Base-by-base conservation (phyloP, 2,888 invertebrate genomes). In the Lottia gigantea region DNA sequence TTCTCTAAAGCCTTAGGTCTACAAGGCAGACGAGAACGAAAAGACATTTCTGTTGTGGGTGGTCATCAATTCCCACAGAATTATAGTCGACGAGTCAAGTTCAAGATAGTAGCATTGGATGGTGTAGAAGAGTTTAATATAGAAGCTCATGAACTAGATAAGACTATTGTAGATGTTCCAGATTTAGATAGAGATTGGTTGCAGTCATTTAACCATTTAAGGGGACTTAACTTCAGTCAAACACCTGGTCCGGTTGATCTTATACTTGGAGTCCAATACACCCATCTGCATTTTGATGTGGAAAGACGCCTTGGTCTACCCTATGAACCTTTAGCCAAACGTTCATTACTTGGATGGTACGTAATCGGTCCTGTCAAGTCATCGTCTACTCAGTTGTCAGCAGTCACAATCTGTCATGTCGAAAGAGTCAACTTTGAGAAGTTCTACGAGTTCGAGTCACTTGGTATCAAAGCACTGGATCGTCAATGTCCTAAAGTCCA, bases 1-100 rank as follows among this genome's bases (percentile, higher is more conserved):
- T 55, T 55, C 19, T 55, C 55, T 55, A 55, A n/a, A 55, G 55
- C 55, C 55, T 55, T 55, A 19, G 55, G 55, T 11, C 55, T 55
- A 19, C 55, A 55, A 19, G 55, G 55, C 19, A n/a, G 15, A 55
- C 55, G 55, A 55, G 55, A 55, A 55, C 55, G 55, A 19, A 2
- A 15, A 1, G 55, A 55, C 19, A 55, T 55, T 55, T 12, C 15
- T 55, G 19, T 19, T 16, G 55, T 55, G 6, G 55, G 55, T 15
- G 55, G 55, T 19, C 19, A 55, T 12, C 19, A 55, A 19, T 55
- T 55, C 19, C 15, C 19, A 19, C 55, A 19, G 55, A 55, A 19
- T 55, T 19, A 55, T 12, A 55, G 55, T 19, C 55, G 19, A 55
- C 55, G 55, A 55, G 55, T 55, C 19, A 55, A 6, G 19, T 55